Percentiles rank a stretch among this genome's conserved stretches.
These are phyloP conservation scores for Maccullochella peelii DNA, from an alignment of 2,113 vertebrate species.

Conservation along the genomic window DNA sequence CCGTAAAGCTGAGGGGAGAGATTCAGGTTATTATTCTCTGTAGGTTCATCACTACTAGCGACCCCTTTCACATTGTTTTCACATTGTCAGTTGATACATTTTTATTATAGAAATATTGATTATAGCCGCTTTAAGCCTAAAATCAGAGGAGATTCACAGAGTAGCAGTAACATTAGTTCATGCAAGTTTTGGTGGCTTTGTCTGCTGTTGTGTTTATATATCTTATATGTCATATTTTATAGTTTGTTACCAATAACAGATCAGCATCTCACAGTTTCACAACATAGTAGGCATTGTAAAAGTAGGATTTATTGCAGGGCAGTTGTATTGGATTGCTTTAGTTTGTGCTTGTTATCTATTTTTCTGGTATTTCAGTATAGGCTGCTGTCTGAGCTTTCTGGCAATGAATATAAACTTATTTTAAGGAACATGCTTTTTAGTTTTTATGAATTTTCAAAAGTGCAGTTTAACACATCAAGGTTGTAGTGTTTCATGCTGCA, in stretches of 20 bases:
- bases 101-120: not conserved
- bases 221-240: not conserved
- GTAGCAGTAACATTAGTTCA: no score
- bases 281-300: not conserved
- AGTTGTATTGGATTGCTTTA: not conserved
- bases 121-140: no score
- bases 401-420: not conserved
- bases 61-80: not conserved
- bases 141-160: no score
- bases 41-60: not conserved
- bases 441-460: not conserved
- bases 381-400: not conserved
- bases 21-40: not conserved
- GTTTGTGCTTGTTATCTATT: not conserved
- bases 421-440: not conserved
- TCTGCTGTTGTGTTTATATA: no score
- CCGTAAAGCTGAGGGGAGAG: not conserved
- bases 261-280: not conserved
- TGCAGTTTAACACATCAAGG: not conserved
- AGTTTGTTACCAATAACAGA: not conserved
- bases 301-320: not conserved
- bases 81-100: not conserved
- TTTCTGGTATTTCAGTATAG: not conserved
- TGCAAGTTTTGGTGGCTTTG: no score
- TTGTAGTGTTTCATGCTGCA: not conserved